A percentile compares a stretch with the other conserved stretches of the same genome.
These are phyloP conservation scores for Microcaecilia unicolor DNA, from an alignment of 2,797 vertebrate genomes.

Conservation along the genomic window DNA sequence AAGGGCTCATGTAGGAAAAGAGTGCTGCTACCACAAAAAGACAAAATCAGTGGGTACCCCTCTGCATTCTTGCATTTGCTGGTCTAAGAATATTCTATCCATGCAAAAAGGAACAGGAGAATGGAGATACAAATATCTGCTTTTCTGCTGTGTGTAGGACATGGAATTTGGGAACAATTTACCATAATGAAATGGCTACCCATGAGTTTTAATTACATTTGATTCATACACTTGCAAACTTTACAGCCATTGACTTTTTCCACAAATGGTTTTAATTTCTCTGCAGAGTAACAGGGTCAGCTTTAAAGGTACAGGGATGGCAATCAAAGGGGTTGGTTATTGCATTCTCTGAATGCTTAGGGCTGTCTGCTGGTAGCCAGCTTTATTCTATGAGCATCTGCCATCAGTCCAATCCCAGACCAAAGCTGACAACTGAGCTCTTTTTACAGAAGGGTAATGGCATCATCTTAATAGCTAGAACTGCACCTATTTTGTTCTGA, in stretches of 20 bases:
- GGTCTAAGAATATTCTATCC: too few species aligned
- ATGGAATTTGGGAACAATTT: constrained; percentile 2
- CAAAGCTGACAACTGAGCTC: background rate
- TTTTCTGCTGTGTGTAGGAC: too few species aligned
- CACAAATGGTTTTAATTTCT: background rate
- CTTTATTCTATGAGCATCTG: constrained; percentile 7
- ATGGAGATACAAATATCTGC: too few species aligned
- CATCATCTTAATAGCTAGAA: background rate
- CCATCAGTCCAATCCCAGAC: background rate
- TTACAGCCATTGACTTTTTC: background rate
- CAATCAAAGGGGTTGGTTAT: constrained; percentile 2
- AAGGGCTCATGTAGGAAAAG: too few species aligned
- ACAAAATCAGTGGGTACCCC: too few species aligned
- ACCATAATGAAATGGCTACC: background rate
- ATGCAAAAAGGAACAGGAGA: too few species aligned
- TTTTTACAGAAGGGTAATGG: constrained; percentile 14
- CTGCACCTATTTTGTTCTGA: constrained; percentile 8
- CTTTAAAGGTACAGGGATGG: background rate
- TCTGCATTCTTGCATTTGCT: too few species aligned
- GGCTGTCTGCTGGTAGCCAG: constrained; percentile 7
- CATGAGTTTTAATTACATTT: constrained; percentile 15
- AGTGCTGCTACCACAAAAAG: too few species aligned
- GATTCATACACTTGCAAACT: background rate
- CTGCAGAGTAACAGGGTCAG: background rate
- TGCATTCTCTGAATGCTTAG: constrained; percentile 6